phyloP scores from a whole-genome alignment of 2,888 invertebrate genomes.

The Caenorhabditis sp. region DNA sequence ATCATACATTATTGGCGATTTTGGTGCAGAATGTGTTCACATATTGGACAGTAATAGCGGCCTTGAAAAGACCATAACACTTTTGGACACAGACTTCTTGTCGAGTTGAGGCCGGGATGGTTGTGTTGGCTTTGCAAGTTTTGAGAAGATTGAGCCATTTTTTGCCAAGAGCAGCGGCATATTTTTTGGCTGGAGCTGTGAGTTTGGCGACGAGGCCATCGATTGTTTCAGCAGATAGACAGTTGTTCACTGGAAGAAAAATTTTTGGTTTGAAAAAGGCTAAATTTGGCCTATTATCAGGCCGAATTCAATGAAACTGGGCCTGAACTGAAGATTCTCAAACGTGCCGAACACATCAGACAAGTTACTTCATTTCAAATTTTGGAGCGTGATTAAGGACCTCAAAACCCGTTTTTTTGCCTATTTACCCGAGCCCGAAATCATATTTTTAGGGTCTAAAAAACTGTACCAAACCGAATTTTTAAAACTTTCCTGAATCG shows the following conservation, averaged over 20 bases:
- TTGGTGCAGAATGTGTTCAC: constrained; percentile 26
- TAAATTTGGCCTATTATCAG: no score
- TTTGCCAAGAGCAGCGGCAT: constrained; percentile 14
- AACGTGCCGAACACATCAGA: no score
- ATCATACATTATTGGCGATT: constrained; percentile 23
- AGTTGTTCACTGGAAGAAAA: constrained; percentile 22
- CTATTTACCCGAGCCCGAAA: no score
- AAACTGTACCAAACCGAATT: no score
- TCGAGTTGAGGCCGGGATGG: constrained; percentile 9
- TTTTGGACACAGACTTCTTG: constrained; percentile 31
- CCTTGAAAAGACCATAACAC: constrained; percentile 20
- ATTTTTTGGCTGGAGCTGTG: constrained; percentile 13
- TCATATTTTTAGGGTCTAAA: no score
- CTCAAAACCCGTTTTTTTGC: no score
- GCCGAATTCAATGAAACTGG: no score
- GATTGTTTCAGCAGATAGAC: constrained; percentile 26
- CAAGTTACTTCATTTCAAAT: no score
- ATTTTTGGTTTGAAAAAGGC: no score
- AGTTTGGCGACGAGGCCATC: constrained; percentile 10
- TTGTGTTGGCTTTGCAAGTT: constrained; percentile 16
- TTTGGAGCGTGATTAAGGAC: no score
- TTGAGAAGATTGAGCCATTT: constrained; percentile 13
- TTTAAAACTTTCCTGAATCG: no score
- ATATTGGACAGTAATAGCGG: constrained; percentile 23
- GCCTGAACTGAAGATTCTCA: no score